These are phyloP conservation scores for Eriocheir sinensis DNA, from an alignment of 1,140 invertebrate genomes.

Conservation along the genomic window DNA sequence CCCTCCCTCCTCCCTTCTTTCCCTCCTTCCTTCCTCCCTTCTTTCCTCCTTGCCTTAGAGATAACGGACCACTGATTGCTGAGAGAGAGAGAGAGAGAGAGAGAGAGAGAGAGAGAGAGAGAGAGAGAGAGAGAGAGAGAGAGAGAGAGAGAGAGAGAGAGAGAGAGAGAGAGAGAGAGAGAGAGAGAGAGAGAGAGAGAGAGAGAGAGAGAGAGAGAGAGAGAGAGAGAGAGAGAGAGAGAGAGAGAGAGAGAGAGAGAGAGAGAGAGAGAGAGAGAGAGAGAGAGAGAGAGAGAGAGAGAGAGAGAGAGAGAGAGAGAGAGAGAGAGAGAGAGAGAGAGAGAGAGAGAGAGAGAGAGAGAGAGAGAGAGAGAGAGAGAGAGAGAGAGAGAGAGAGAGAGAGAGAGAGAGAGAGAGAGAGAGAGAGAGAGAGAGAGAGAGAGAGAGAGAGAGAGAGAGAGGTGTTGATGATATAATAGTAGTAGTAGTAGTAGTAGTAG, in stretches of 20 bases:
- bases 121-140: too few species aligned
- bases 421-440: neutral
- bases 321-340: neutral
- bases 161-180: too few species aligned
- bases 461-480: neutral
- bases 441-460: neutral
- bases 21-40: neutral
- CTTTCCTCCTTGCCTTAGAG: neutral
- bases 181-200: too few species aligned
- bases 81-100: neutral
- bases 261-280: neutral
- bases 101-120: too few species aligned
- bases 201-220: too few species aligned
- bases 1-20: neutral
- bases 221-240: neutral
- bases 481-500: too few species aligned
- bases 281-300: neutral
- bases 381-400: neutral
- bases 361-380: too few species aligned
- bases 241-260: neutral
- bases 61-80: slow-evolving; percentile 1
- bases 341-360: neutral
- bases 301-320: too few species aligned
- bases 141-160: too few species aligned
- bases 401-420: neutral